These are phyloP conservation scores for Andrena fulva DNA, from an alignment of 2,888 invertebrate species.

Conservation along the genomic window DNA sequence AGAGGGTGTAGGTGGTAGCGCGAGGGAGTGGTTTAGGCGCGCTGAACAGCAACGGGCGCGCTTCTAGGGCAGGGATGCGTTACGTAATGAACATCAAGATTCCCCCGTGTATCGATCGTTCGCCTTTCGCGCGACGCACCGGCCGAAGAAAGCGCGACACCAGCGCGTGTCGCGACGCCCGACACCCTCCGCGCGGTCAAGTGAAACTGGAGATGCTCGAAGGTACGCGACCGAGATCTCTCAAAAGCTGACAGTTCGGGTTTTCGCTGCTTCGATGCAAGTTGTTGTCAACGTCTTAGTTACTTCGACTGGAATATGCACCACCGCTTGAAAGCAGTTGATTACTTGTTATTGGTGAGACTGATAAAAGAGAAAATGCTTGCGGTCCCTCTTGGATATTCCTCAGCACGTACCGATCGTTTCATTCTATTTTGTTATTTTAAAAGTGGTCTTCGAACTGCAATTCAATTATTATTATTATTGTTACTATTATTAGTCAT, in stretches of 20 bases:
- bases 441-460: no score
- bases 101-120: slow-evolving; percentile 58
- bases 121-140: slow-evolving; percentile 36
- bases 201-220: neutral
- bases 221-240: neutral
- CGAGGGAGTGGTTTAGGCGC: slow-evolving; percentile 55
- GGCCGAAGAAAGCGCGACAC: slow-evolving; percentile 22
- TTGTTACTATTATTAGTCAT: no score
- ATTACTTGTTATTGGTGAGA: no score
- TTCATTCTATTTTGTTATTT: no score
- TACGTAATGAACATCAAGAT: slow-evolving; percentile 68
- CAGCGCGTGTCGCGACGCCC: neutral
- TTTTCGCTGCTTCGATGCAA: no score
- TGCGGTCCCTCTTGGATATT: no score
- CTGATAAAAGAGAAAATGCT: no score
- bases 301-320: no score
- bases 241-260: neutral
- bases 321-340: no score
- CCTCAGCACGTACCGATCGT: no score
- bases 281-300: no score
- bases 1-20: slow-evolving; percentile 33
- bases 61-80: slow-evolving; percentile 65
- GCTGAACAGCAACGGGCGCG: slow-evolving; percentile 36
- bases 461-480: no score
- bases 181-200: neutral